Conservation (phyloP, 1,140 invertebrate genomes). For the Orchesella cincta region DNA sequence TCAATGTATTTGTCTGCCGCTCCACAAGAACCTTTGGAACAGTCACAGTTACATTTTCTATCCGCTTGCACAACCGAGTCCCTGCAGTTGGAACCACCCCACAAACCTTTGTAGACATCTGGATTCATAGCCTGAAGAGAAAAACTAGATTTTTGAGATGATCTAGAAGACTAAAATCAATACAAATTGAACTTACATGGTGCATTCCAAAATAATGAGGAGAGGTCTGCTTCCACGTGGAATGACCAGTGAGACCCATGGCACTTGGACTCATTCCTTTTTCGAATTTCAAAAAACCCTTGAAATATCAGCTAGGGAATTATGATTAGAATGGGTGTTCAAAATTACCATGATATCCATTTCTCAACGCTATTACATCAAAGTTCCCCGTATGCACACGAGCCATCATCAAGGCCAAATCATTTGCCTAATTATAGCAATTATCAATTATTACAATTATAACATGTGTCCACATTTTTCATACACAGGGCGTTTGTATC, state of each 20-base stretch:
- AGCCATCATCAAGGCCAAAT: conserved; percentile 85
- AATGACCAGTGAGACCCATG: conserved; percentile 78
- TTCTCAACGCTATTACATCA: conserved; percentile 77
- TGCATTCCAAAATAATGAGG: conserved; percentile 76
- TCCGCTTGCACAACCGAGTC: conserved; percentile 81
- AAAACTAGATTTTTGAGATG: not conserved
- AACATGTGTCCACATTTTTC: too few species aligned
- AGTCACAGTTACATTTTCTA: conserved; percentile 72
- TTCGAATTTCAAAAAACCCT: too few species aligned
- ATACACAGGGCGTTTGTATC: too few species aligned
- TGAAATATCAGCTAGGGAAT: conserved; percentile 64
- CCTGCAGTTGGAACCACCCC: conserved; percentile 82
- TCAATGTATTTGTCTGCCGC: conserved; percentile 77
- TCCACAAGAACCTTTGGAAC: conserved; percentile 65
- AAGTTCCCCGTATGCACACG: conserved; percentile 78
- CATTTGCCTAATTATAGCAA: too few species aligned
- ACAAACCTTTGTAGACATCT: conserved; percentile 83
- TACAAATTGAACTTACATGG: conserved; percentile 67
- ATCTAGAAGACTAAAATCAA: not conserved
- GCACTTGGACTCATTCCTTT: conserved; percentile 78
- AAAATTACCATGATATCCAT: conserved; percentile 24
- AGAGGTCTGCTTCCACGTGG: conserved; percentile 75
- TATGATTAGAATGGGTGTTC: conserved; percentile 77
- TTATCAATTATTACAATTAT: too few species aligned
- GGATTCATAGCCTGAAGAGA: conserved; percentile 86